phyloP scores from a whole-genome alignment of 2,888 invertebrate genomes.

The Acleris literana region DNA sequence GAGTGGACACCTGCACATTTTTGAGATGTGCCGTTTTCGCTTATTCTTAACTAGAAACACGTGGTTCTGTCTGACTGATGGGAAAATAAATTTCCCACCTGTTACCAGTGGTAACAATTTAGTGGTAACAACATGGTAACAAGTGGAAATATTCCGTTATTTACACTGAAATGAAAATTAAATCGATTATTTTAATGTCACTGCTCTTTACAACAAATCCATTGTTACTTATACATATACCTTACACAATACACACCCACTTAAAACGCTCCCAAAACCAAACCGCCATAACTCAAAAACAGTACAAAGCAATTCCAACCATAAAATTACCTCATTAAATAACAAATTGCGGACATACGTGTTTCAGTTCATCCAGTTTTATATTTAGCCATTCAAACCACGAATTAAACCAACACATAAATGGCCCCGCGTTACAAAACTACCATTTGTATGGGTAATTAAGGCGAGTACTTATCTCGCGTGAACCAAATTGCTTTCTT shows the following conservation, averaged over 20 bases:
- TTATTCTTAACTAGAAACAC: no score
- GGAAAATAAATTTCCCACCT: no score
- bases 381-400: constrained; percentile 37
- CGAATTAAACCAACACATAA: constrained; percentile 48
- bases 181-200: background rate
- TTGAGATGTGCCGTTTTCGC: no score
- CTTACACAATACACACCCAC: background rate
- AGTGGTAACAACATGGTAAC: no score
- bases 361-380: background rate
- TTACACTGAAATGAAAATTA: background rate
- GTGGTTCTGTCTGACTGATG: no score
- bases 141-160: no score
- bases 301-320: constrained; percentile 1
- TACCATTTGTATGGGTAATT: constrained; percentile 64
- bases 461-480: constrained; percentile 59
- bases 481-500: constrained; percentile 66
- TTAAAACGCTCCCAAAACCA: background rate
- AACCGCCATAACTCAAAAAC: background rate
- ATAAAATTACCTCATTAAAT: background rate
- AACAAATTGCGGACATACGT: background rate
- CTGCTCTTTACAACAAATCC: background rate
- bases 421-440: constrained; percentile 46
- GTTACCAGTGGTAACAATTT: no score
- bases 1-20: no score
- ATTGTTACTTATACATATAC: background rate